Base-by-base conservation (phyloP, 2,113 vertebrate genomes). In the Chionomys nivalis region DNA sequence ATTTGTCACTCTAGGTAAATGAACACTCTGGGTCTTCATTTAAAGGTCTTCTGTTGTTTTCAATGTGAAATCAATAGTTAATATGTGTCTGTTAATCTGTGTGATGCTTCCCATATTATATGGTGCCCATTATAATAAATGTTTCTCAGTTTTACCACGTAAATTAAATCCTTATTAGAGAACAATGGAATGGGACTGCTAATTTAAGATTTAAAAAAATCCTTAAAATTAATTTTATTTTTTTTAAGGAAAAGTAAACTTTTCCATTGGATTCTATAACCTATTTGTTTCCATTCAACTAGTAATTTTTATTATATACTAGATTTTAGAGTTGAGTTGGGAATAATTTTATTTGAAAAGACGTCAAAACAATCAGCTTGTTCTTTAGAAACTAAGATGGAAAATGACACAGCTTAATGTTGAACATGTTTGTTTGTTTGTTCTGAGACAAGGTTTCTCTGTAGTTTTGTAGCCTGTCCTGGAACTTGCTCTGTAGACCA, bases 171-270 rank as follows among this genome's bases (percentile, higher is more conserved):
- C 24, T 95, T 9, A 31, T 94, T 94, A 66, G n/a, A 92, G 94
- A 96, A 78, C 52, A 96, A 66, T n/a, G 76, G 33, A 91, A 96
- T 96, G 42, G 31, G 36, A 76, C 85, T 96, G 65, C 5, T 95
- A 75, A 82, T 75, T 89, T 90, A 82, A 95, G 77, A 89, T 90
- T 83, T 16, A 39, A 85, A 79, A 78, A 94, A 31, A 61, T n/a
- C 1, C 5, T 17, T 47, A 87, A 77, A 87, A 58, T 21, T 58
- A 92, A 89, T 77, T 5, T 24, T 78, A 39, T 23, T 7, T 0
- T 52, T 91, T 87, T 73, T n/a, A 66, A 39, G 39, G 89, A 79
- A 89, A 78, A 78, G 55, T 78, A 49, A 66, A 92, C 36, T n/a
- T 97, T 94, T 89, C 21, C 66, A 73, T 19, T 94, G 61, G 42